Evolutionary conservation across 2,888 invertebrate species (phyloP), one percentile per base, ranked within the genome.

Genomic region (Agriopis leucophaearia): DNA sequence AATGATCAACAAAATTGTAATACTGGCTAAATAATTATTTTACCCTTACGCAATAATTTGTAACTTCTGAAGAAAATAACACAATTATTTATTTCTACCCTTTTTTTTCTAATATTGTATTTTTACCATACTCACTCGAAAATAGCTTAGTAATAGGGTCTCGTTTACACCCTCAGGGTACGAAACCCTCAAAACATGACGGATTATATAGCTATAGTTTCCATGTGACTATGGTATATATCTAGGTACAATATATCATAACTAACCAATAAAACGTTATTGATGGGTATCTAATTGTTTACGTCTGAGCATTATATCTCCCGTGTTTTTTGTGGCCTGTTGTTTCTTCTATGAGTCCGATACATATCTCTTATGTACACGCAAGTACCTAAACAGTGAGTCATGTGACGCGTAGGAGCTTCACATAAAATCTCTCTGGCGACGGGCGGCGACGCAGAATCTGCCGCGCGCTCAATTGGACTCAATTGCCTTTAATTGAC

Each of bases 381-480:
- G 58, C 59, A 15, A 75, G 76, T 80, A 79, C 76, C 73, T 74
- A 75, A 59, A 69, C 38, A 47, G 70, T 89, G 89, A 88, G 88
- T 91, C 91, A 92, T 89, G 90, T 92, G 91, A 92, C 73, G 73
- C 87, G 91, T 91, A 91, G 92, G 91, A 89, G 91, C 88, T 88
- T 87, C 89, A 90, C 91, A 93, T 92, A 92, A 92, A 92, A 92
- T 92, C 92, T 91, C 89, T 86, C 90, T 88, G 88, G 86, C 88
- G 91, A 86, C 89, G 86, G 86, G 79, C 84, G 83, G 78, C 89
- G 86, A 87, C 92, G 91, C 87, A 90, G 92, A 94, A 92, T 94
- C 94, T 92, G 90, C 93, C 90, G 92, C 89, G 78, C 85, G 87
- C 85, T 93, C 92, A 94, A 94, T 94, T 94, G 93, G 79, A 86